A percentile compares a stretch with the other conserved stretches of the same genome.
Evolutionary conservation across 1,140 invertebrate species (phyloP).

Genomic region (Drosophila trapezifrons): DNA sequence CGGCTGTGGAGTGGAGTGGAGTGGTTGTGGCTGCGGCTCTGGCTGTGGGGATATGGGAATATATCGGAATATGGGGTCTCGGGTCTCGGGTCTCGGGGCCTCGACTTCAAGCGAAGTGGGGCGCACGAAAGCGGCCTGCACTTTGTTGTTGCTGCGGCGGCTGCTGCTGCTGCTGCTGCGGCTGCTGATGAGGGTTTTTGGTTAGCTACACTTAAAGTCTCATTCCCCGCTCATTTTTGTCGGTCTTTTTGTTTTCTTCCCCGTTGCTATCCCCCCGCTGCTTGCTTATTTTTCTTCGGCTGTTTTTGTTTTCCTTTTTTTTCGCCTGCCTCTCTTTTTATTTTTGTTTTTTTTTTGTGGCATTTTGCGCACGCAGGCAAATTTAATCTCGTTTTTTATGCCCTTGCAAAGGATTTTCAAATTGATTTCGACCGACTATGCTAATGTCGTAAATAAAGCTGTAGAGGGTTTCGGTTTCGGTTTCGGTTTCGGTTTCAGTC

Average conservation of each 20-base stretch:
- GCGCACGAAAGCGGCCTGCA: conserved; percentile 73
- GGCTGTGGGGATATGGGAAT: conserved; percentile 22
- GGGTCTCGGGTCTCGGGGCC: too few species aligned
- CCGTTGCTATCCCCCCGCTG: conserved; percentile 6
- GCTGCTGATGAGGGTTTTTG: conserved; percentile 75
- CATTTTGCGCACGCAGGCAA: conserved; percentile 67
- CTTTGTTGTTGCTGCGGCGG: conserved; percentile 64
- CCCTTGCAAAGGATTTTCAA: conserved; percentile 78
- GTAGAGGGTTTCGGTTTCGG: conserved; percentile 35
- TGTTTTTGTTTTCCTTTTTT: conserved; percentile 34
- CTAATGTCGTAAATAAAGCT: conserved; percentile 79
- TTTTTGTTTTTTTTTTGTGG: conserved; percentile 25
- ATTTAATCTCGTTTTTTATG: conserved; percentile 71
- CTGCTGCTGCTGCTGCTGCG: conserved; percentile 32
- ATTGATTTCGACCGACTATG: conserved; percentile 70
- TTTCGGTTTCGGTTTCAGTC: conserved; percentile 8
- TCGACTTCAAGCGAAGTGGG: conserved; percentile 58
- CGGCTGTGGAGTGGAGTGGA: conserved; percentile 45
- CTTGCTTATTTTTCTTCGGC: conserved; percentile 20
- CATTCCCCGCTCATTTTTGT: conserved; percentile 53
- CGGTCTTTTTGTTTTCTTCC: conserved; percentile 65
- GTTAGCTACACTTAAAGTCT: conserved; percentile 76
- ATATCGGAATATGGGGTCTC: conserved; percentile 33
- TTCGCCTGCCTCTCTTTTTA: conserved; percentile 32
- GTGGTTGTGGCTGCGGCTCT: conserved; percentile 13